Evolutionary conservation across 2,797 vertebrate genomes (phyloP), one percentile per base, ranked within the genome.

Genomic region (Clarias laeviceps): DNA sequence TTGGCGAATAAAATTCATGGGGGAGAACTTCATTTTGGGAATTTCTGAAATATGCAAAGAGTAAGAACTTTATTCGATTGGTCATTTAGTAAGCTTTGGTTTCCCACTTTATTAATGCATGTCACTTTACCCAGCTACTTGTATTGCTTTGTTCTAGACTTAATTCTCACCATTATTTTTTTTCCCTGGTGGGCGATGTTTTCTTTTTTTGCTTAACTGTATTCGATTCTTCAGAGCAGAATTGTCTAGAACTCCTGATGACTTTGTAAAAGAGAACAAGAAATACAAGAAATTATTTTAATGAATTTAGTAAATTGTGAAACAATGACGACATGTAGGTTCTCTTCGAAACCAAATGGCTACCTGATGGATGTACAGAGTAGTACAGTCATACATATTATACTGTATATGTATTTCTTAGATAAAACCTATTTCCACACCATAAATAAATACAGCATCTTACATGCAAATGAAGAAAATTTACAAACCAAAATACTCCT

Each of bases 131-230:
- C 56, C 20, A 0, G 59, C 9, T 22, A 20, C 29, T 57, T 57
- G 20, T 56, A 29, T 8, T 73, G 4, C 57, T 29, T 76, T 76
- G 50, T 57, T 76, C 17, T 32, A 2, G 56, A 0, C 27, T 59
- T 22, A 79, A n/a, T 79, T 72, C 79, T 88, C 17, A 85, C 86
- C 59, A 54, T 40, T 78, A 9, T 68, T 81, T 62, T 20, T 83
- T 40, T 62, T 66, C 18, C 79, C 59, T 37, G 87, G 80, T 12
- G 73, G 82, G 50, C 89, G 84, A 82, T 86, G 84, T 69, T 85
- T 90, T 83, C 88, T 89, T 82, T 88, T 90, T 83, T 87, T 89
- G 82, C 84, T 91, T 79, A 91, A 70, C 24, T 66, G 27, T 79
- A 88, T 89, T 62, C 87, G 88, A 87, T 79, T 82, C 73, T 88